These are phyloP conservation scores for Triplophysa tibetana DNA, from an alignment of 2,113 vertebrate genomes.

Conservation along the genomic window DNA sequence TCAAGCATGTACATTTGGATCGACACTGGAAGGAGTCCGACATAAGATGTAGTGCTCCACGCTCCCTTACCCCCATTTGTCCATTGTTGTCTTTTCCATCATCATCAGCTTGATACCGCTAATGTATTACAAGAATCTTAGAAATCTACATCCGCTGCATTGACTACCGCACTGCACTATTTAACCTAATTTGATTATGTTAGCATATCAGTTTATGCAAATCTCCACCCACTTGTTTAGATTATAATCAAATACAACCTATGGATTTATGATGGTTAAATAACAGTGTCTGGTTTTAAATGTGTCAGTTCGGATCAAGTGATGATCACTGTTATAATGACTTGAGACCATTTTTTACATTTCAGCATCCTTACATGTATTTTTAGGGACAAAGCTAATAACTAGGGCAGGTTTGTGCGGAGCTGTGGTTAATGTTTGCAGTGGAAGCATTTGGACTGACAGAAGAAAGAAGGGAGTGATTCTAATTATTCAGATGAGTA, in stretches of 20 bases:
- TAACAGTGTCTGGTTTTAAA: neutral
- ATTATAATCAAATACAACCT: neutral
- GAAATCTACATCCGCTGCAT: neutral
- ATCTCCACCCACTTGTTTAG: neutral
- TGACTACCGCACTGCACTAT: neutral
- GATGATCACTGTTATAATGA: neutral
- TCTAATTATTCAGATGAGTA: constrained; percentile 39
- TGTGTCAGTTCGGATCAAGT: neutral
- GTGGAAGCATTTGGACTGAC: constrained; percentile 8
- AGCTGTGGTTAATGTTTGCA: neutral
- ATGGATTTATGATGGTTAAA: neutral
- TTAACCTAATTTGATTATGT: neutral
- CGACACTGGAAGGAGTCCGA: constrained; percentile 19
- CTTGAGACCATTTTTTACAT: neutral
- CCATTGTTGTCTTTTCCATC: neutral
- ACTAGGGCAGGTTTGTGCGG: constrained; percentile 2
- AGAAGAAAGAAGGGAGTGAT: constrained; percentile 20
- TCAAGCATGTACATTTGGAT: constrained; percentile 15
- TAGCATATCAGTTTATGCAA: constrained; percentile 12
- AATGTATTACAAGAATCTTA: neutral
- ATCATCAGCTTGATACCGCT: neutral
- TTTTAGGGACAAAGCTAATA: constrained; percentile 2
- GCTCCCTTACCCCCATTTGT: neutral
- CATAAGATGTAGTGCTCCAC: neutral
- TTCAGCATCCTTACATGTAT: neutral